These are phyloP conservation scores for Hemibagrus guttatus DNA, from an alignment of 2,797 vertebrate species.

Conservation along the genomic window DNA sequence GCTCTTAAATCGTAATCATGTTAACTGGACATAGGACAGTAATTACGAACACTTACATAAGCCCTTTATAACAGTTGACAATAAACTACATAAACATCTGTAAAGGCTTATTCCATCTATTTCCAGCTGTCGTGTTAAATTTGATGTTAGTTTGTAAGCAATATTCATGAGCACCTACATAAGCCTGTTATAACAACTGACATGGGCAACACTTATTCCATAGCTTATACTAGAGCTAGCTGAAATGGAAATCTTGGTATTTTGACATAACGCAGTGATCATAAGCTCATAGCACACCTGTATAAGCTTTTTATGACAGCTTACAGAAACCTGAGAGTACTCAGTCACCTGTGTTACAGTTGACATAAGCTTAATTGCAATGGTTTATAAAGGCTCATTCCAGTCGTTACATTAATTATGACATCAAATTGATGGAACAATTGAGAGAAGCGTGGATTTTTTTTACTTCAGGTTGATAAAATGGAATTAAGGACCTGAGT, in stretches of 20 bases:
- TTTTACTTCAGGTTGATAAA: no score
- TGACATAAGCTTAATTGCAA: not conserved
- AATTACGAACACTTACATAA: not conserved
- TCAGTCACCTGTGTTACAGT: not conserved
- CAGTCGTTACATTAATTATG: no score
- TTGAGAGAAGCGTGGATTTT: no score
- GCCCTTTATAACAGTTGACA: not conserved
- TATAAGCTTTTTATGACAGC: not conserved
- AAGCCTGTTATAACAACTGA: no score
- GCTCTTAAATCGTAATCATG: no score
- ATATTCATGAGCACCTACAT: no score
- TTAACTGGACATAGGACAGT: not conserved
- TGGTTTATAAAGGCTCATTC: no score
- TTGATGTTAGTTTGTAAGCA: no score
- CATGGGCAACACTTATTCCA: no score
- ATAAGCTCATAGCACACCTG: not conserved
- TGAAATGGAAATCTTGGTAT: not conserved
- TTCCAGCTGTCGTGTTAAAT: no score
- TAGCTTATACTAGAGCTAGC: not conserved
- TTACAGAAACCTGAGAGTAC: not conserved
- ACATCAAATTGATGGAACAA: not conserved
- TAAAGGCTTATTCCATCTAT: no score
- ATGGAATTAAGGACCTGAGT: not conserved
- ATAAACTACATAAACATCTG: not conserved
- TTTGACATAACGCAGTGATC: not conserved